These are phyloP conservation scores for Drosophila longiperda DNA, from an alignment of 2,888 invertebrate genomes.

Conservation along the genomic window DNA sequence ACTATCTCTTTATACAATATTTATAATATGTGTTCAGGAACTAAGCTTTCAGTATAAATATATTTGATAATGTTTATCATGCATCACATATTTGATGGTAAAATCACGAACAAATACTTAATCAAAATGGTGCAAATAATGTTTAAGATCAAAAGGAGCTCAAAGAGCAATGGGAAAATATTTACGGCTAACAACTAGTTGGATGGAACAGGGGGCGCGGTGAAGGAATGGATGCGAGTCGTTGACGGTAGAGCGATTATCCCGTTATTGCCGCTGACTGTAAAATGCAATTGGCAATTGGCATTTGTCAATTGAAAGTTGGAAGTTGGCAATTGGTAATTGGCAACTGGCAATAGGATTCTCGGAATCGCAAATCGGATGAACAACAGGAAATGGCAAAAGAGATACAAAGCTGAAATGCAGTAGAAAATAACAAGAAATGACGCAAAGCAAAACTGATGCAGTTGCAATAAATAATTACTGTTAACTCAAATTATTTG, in stretches of 20 bases:
- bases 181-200: constrained; percentile 69
- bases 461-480: constrained; percentile 34
- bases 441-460: constrained; percentile 2
- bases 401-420: constrained; percentile 18
- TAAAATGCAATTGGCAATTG: constrained; percentile 17
- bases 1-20: not conserved
- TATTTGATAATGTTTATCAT: not conserved
- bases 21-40: not conserved
- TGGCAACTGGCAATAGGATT: constrained; percentile 15
- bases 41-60: not conserved
- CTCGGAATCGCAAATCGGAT: constrained; percentile 8
- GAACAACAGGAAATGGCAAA: constrained; percentile 22
- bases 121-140: constrained; percentile 29
- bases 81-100: not conserved
- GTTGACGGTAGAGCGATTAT: constrained; percentile 23
- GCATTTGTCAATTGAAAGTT: constrained; percentile 11
- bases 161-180: constrained; percentile 52
- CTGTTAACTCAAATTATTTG: constrained; percentile 27
- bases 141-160: not conserved
- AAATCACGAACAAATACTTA: constrained; percentile 23
- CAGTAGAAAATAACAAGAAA: constrained; percentile 11
- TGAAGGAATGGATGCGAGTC: not conserved
- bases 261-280: constrained; percentile 34
- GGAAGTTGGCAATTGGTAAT: constrained; percentile 8
- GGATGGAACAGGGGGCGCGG: not conserved